Conservation (phyloP, 2,113 vertebrate genomes). For the Pterocles orientalis region DNA sequence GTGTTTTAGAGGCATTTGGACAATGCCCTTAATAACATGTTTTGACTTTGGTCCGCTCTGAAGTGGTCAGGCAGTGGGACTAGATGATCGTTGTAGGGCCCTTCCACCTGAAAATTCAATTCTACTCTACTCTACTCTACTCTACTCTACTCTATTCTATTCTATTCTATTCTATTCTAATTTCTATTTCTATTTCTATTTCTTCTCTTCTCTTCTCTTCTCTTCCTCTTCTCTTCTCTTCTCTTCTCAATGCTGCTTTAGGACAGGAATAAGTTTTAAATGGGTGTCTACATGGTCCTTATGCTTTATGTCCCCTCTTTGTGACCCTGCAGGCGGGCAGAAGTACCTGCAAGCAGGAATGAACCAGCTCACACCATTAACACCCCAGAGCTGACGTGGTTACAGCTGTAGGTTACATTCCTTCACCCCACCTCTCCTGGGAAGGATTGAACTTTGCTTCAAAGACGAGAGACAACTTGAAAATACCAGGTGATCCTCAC, state of each 20-base stretch:
- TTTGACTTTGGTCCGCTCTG: too few species aligned
- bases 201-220: too few species aligned
- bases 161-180: neutral
- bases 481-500: neutral
- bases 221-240: too few species aligned
- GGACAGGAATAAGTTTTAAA: neutral
- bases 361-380: neutral
- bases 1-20: neutral
- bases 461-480: neutral
- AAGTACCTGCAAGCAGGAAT: neutral
- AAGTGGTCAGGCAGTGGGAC: too few species aligned
- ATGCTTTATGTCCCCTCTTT: neutral
- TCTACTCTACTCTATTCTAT: too few species aligned
- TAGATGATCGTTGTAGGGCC: too few species aligned
- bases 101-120: neutral
- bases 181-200: too few species aligned
- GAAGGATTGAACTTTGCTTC: neutral
- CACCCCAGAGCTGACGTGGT: fast-evolving
- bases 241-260: neutral
- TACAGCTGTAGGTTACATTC: neutral
- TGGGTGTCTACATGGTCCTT: neutral
- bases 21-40: too few species aligned
- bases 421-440: neutral
- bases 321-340: neutral
- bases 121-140: too few species aligned